These are phyloP conservation scores for Acrobeloides nanus DNA, from an alignment of 2,888 invertebrate genomes.

Conservation along the genomic window DNA sequence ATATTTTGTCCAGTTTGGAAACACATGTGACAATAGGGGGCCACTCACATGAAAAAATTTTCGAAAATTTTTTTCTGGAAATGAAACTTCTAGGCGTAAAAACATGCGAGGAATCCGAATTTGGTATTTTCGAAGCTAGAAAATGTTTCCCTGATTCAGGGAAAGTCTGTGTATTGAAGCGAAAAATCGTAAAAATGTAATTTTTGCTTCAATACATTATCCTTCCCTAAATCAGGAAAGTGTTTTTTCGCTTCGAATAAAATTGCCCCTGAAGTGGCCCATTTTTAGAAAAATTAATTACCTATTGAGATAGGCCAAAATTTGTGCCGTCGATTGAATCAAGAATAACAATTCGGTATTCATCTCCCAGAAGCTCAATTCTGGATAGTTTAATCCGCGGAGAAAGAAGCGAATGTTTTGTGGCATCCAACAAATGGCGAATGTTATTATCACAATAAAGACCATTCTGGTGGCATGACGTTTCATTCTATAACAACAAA, in stretches of 20 bases:
- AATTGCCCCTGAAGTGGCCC: not conserved
- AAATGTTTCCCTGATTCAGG: no score
- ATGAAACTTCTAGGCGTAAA: no score
- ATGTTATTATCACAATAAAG: conserved; percentile 61
- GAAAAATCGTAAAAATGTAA: no score
- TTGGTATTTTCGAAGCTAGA: no score
- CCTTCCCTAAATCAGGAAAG: no score
- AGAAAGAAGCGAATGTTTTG: conserved; percentile 66
- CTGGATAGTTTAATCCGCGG: conserved; percentile 26
- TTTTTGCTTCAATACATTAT: no score
- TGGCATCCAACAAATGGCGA: conserved; percentile 85
- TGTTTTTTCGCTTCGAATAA: no score
- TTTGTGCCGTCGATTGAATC: conserved; percentile 54
- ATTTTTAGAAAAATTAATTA: no score
- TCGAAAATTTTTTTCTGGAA: no score
- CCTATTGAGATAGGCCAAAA: conserved; percentile 68
- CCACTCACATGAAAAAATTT: no score
- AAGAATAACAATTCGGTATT: conserved; percentile 25
- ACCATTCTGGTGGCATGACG: conserved; percentile 30
- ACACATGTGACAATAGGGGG: not conserved
- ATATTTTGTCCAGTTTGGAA: not conserved
- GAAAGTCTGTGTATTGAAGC: no score
- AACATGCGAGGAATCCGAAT: no score
- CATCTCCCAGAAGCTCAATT: conserved; percentile 26
- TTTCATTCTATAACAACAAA: conserved; percentile 20